phyloP scores from a whole-genome alignment of 1,140 invertebrate genomes.

The Pseudomyrmex sp. region DNA sequence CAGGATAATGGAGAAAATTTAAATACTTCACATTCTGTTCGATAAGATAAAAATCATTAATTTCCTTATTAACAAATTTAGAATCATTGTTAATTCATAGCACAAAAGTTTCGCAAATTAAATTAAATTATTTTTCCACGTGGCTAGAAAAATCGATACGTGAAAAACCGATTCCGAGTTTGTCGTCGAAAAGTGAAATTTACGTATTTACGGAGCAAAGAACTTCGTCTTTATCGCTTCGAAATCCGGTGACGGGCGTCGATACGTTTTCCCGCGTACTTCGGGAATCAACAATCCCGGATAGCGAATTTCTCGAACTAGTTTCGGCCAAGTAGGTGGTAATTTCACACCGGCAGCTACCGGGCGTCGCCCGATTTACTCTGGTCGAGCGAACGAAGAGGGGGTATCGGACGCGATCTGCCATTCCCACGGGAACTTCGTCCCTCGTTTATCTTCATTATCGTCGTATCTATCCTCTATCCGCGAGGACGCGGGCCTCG shows the following conservation, averaged over 20 bases:
- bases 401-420: constrained; percentile 64
- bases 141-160: too few species aligned
- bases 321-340: constrained; percentile 50
- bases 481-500: constrained; percentile 5
- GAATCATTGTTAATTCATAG: too few species aligned
- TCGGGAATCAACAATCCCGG: not conserved
- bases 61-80: too few species aligned
- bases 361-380: constrained; percentile 19
- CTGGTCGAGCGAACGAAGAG: constrained; percentile 1
- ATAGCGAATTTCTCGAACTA: constrained; percentile 23
- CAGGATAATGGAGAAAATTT: too few species aligned
- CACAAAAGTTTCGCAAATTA: too few species aligned
- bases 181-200: too few species aligned
- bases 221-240: not conserved
- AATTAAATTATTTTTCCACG: too few species aligned
- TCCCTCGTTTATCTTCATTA: constrained; percentile 75
- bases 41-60: too few species aligned
- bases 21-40: too few species aligned
- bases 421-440: constrained; percentile 71
- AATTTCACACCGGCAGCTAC: constrained; percentile 39
- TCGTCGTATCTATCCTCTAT: constrained; percentile 67
- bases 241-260: not conserved
- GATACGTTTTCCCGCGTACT: not conserved
- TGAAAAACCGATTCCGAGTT: too few species aligned
- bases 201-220: too few species aligned